These are phyloP conservation scores for Muschampia plurimacula DNA, from an alignment of 2,888 invertebrate genomes.

Conservation along the genomic window DNA sequence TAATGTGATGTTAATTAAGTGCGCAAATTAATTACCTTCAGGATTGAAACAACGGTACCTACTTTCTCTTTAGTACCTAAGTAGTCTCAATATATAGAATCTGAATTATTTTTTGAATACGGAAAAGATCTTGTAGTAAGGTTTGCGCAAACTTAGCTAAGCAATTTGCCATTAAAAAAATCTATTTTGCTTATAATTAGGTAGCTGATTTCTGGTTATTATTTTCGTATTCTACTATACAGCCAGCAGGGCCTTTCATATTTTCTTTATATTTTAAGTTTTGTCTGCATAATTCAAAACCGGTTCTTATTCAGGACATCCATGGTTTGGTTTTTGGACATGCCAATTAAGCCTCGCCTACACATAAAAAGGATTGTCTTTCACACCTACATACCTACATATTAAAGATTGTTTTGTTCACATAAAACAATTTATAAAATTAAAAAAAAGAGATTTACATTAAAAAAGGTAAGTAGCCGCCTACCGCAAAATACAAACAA, in stretches of 20 bases:
- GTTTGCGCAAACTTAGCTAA: no score
- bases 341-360: conserved; percentile 4
- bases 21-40: conserved; percentile 3
- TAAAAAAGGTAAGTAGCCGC: no score
- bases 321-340: not conserved
- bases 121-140: not conserved
- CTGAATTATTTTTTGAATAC: not conserved
- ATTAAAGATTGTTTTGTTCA: no score
- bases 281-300: not conserved
- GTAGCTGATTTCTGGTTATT: not conserved
- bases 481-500: no score
- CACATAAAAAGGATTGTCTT: not conserved
- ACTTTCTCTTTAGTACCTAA: not conserved
- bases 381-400: not conserved
- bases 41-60: not conserved
- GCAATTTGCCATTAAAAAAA: no score
- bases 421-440: no score
- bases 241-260: not conserved
- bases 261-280: not conserved
- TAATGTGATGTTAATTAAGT: conserved; percentile 7
- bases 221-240: no score
- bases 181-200: no score
- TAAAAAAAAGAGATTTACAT: no score
- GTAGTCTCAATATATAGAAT: not conserved
- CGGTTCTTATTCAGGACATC: conserved; percentile 16